Percentiles rank a stretch among this genome's conserved stretches.
Conservation (phyloP, 2,113 vertebrate genomes). For the Bufo gargarizans region DNA sequence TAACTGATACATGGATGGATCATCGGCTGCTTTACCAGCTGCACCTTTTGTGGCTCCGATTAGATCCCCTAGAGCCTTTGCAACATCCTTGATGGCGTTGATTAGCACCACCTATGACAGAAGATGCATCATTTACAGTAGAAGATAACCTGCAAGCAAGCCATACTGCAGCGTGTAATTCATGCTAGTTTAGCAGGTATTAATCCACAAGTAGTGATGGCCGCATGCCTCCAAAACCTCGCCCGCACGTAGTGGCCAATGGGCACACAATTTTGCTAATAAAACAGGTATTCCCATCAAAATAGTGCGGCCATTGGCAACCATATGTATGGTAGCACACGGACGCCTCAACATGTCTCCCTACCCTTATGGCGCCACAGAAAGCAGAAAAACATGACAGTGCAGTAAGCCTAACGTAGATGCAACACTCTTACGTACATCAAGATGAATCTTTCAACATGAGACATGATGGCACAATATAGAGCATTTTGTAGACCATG, state of each 20-base stretch:
- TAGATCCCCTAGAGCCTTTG: conserved; percentile 96
- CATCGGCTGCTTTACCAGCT: conserved; percentile 92
- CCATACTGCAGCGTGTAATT: not conserved
- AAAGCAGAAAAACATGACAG: conserved; percentile 33
- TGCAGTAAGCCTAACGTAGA: not conserved
- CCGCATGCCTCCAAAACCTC: too few species aligned
- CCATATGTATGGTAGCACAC: too few species aligned
- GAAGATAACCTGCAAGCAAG: not conserved
- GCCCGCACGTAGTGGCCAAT: too few species aligned
- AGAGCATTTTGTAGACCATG: not conserved
- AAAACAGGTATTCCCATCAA: too few species aligned
- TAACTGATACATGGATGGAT: conserved; percentile 98
- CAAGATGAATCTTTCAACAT: conserved; percentile 39
- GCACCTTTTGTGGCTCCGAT: conserved; percentile 97
- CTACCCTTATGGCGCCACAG: not conserved
- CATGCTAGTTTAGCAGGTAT: conserved; percentile 17
- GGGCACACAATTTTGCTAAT: too few species aligned
- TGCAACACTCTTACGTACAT: not conserved
- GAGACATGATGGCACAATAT: not conserved
- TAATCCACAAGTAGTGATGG: not conserved
- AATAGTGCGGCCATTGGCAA: too few species aligned
- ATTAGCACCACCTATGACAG: conserved; percentile 90
- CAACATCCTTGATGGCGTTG: conserved; percentile 97
- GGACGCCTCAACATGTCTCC: too few species aligned
- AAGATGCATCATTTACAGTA: not conserved